phyloP scores from a whole-genome alignment of 1,140 invertebrate genomes.

The Aphidius ervi region DNA sequence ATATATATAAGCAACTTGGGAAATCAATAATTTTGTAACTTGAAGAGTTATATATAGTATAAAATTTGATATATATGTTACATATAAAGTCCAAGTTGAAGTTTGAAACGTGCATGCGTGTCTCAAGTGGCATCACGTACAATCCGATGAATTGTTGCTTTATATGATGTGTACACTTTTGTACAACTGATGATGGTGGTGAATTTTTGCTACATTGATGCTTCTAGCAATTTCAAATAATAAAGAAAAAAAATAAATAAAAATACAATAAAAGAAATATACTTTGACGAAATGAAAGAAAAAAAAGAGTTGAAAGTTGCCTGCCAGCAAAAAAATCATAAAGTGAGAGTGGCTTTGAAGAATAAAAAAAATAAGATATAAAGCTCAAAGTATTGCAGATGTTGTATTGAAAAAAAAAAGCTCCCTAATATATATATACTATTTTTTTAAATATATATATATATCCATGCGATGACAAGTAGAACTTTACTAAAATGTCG shows the following conservation, averaged over 20 bases:
- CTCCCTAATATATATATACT: too few relatives aligned
- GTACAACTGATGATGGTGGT: too few relatives aligned
- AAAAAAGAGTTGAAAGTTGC: too few relatives aligned
- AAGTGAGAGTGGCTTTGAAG: too few relatives aligned
- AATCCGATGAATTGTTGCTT: slow-evolving; percentile 1
- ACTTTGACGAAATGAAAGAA: too few relatives aligned
- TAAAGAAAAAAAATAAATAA: too few relatives aligned
- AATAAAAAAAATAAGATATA: too few relatives aligned
- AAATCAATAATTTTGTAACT: slow-evolving; percentile 24
- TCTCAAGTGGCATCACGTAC: background rate
- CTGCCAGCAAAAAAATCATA: too few relatives aligned
- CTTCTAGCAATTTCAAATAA: too few relatives aligned
- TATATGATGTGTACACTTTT: background rate
- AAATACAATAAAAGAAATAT: too few relatives aligned
- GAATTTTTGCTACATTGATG: too few relatives aligned
- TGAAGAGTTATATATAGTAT: background rate
- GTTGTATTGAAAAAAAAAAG: background rate
- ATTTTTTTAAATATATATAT: background rate
- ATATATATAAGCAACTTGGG: slow-evolving; percentile 14
- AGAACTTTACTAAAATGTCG: slow-evolving; percentile 25
- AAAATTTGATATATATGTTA: background rate
- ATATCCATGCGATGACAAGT: background rate
- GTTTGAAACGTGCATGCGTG: slow-evolving; percentile 1
- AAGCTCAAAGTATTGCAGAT: too few relatives aligned
- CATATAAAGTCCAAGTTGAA: background rate